Conservation (phyloP, 2,113 vertebrate genomes). For the Tenebrosternarchus preto region DNA sequence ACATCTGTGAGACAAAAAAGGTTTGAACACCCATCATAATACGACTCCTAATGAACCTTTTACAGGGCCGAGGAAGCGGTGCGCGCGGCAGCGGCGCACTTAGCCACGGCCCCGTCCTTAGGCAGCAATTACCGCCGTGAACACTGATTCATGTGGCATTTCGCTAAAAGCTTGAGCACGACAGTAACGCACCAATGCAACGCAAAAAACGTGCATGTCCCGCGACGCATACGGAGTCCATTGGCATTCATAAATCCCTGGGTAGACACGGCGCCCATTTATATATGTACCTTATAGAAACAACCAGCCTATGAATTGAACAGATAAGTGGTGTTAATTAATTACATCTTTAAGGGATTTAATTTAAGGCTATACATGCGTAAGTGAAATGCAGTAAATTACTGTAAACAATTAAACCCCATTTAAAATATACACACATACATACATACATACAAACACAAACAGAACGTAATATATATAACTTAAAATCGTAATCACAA, state of each 20-base stretch:
- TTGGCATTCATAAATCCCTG: slow-evolving; percentile 30
- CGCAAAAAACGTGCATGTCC: slow-evolving; percentile 42
- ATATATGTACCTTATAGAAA: slow-evolving; percentile 8
- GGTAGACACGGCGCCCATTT: background rate
- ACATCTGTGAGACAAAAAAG: slow-evolving; percentile 54
- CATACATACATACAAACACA: too few species aligned
- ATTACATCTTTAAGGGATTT: too few species aligned
- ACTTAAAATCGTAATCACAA: too few species aligned
- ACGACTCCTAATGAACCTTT: slow-evolving; percentile 59
- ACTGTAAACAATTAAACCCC: too few species aligned
- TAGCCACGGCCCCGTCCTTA: slow-evolving; percentile 60
- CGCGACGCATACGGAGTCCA: slow-evolving; percentile 17
- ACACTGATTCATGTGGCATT: slow-evolving; percentile 73
- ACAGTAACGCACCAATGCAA: slow-evolving; percentile 44
- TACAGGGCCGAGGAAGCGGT: slow-evolving; percentile 55
- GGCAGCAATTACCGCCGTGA: slow-evolving; percentile 67
- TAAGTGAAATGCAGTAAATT: too few species aligned
- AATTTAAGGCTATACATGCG: too few species aligned
- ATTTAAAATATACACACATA: too few species aligned
- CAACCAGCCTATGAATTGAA: slow-evolving; percentile 14
- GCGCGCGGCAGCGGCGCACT: slow-evolving; percentile 55
- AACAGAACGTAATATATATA: too few species aligned
- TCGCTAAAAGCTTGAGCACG: slow-evolving; percentile 72
- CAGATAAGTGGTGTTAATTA: background rate
- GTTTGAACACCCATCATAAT: slow-evolving; percentile 47